These are phyloP conservation scores for Pagrus major DNA, from an alignment of 2,113 vertebrate genomes.

Conservation along the genomic window DNA sequence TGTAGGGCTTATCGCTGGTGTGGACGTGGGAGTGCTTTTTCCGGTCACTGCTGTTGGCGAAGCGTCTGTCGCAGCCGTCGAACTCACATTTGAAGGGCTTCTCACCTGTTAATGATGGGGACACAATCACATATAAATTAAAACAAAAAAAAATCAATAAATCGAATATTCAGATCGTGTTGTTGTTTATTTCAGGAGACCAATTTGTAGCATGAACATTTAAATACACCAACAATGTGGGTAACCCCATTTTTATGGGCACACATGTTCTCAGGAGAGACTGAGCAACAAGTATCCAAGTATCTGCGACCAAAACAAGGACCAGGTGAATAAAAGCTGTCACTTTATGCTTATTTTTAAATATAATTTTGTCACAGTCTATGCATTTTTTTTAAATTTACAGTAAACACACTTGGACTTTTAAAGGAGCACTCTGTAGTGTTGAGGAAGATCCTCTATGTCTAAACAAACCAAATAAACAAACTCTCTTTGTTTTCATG, in stretches of 20 bases:
- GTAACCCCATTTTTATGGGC: not conserved
- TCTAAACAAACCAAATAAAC: too few species aligned
- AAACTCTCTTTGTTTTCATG: too few species aligned
- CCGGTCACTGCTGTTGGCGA: constrained; percentile 99
- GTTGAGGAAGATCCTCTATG: too few species aligned
- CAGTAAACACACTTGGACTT: constrained; percentile 12
- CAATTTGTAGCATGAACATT: too few species aligned
- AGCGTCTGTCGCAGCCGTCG: constrained; percentile 97
- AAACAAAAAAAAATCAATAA: not conserved
- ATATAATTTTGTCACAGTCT: not conserved
- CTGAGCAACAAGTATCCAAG: constrained; percentile 27
- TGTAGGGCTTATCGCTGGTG: constrained; percentile 99
- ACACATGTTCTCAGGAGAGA: not conserved
- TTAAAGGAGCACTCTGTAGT: too few species aligned
- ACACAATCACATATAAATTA: constrained; percentile 12
- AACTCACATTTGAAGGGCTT: constrained; percentile 99
- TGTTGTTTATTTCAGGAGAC: not conserved
- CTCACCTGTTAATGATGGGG: constrained; percentile 87
- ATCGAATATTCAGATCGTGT: not conserved
- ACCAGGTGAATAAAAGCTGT: too few species aligned
- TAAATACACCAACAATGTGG: not conserved
- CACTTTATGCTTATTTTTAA: not conserved
- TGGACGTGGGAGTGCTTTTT: constrained; percentile 99
- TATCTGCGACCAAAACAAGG: not conserved
- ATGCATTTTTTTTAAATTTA: not conserved